phyloP scores from a whole-genome alignment of 30 jellyfish, hydroid and myxozoan species.

The Aurelia coerulea region DNA sequence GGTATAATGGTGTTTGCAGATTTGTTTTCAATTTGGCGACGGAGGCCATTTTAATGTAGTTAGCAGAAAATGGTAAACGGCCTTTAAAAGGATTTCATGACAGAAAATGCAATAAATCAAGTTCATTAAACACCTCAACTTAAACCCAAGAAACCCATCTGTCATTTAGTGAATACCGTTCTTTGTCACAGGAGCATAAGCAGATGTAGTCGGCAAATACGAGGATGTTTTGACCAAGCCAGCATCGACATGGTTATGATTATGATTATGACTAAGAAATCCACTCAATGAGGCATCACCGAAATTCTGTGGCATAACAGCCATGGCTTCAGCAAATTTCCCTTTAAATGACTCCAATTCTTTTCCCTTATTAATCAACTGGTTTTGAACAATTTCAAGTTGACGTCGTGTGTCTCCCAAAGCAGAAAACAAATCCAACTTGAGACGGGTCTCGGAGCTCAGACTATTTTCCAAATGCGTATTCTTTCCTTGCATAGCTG shows the following conservation, averaged over 20 bases:
- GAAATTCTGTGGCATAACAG: conserved; percentile 98
- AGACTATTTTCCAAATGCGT: conserved; percentile 97
- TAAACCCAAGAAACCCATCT: no score
- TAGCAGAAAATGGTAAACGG: no score
- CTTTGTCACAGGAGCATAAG: conserved; percentile 64
- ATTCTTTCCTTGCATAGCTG: conserved; percentile 97
- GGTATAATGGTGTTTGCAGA: no score
- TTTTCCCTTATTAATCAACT: conserved; percentile 75
- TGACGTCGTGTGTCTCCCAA: conserved; percentile 99
- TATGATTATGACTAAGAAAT: conserved; percentile 44
- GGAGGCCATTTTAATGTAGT: no score
- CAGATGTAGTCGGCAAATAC: conserved; percentile 73
- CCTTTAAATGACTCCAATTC: conserved; percentile 89
- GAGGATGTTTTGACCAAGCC: conserved; percentile 60
- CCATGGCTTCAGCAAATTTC: conserved; percentile 99
- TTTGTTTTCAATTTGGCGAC: no score
- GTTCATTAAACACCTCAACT: no score
- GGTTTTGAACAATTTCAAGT: conserved; percentile 91
- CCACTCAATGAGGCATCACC: conserved; percentile 80
- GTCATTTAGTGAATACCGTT: conserved; percentile 62
- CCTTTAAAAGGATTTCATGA: no score
- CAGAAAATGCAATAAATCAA: no score
- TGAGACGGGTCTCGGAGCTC: conserved; percentile 97
- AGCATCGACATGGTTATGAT: conserved; percentile 42
- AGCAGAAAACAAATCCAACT: conserved; percentile 96